These are phyloP conservation scores for Hirudo medicinalis DNA, from an alignment of 1,140 invertebrate species.

Conservation along the genomic window DNA sequence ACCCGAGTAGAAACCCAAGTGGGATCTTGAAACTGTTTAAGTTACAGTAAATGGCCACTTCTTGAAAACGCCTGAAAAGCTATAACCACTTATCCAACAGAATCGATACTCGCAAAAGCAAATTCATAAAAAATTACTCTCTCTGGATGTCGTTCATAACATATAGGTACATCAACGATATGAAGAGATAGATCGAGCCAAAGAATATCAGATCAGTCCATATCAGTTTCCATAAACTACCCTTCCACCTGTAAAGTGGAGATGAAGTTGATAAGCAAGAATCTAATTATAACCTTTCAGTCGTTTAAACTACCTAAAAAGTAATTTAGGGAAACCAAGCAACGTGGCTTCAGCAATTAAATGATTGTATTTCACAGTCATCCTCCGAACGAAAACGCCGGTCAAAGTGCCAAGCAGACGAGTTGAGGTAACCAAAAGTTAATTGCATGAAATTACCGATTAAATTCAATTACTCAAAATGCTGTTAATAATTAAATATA, in stretches of 20 bases:
- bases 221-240: slow-evolving; percentile 88
- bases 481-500: no score
- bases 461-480: no score
- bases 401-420: no score
- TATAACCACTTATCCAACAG: no score
- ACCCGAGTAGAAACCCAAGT: slow-evolving; percentile 64
- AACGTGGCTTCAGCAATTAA: slow-evolving; percentile 10
- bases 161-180: slow-evolving; percentile 76
- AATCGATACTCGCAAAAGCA: no score
- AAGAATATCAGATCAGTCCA: slow-evolving; percentile 84
- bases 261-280: neutral
- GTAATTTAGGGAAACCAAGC: neutral
- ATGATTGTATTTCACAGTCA: slow-evolving; percentile 9
- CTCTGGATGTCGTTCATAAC: slow-evolving; percentile 64
- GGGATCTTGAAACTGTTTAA: slow-evolving; percentile 31
- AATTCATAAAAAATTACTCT: slow-evolving; percentile 23
- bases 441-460: no score
- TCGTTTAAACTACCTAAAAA: neutral
- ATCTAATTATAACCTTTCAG: no score
- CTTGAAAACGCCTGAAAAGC: slow-evolving; percentile 45
- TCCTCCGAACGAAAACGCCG: neutral
- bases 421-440: no score
- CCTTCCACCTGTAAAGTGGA: slow-evolving; percentile 66
- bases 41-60: slow-evolving; percentile 26
- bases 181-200: slow-evolving; percentile 65